These are phyloP conservation scores for Corythornis vintsioides DNA, from an alignment of 2,113 vertebrate genomes.

Conservation along the genomic window DNA sequence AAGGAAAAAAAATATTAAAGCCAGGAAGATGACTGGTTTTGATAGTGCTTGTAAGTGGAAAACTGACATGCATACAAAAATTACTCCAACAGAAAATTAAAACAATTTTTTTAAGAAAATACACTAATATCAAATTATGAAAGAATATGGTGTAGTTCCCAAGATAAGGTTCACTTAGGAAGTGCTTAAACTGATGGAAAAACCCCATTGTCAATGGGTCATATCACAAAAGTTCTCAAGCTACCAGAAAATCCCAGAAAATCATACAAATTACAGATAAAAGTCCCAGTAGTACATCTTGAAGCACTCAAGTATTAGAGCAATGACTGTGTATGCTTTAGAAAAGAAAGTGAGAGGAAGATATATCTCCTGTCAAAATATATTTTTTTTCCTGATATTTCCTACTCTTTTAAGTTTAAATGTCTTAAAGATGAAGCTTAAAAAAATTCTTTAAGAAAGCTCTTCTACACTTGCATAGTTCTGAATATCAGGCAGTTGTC, in stretches of 20 bases:
- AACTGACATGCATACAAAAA: not conserved
- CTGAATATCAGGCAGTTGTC: not conserved
- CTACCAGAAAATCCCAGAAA: constrained; percentile 16
- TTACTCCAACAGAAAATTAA: not conserved
- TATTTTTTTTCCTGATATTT: not conserved
- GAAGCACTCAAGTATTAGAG: constrained; percentile 1
- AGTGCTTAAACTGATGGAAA: not conserved
- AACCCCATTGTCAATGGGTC: constrained; percentile 4
- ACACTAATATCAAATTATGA: not conserved
- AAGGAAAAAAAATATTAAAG: not conserved
- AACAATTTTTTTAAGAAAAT: constrained; percentile 9
- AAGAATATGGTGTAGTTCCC: not conserved
- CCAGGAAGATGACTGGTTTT: not conserved
- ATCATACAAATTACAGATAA: not conserved
- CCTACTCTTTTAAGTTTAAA: not conserved
- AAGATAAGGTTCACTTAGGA: constrained; percentile 14
- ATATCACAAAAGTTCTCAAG: not conserved
- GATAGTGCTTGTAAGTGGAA: not conserved
- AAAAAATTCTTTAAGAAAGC: not conserved
- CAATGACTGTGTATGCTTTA: not conserved
- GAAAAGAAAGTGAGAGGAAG: not conserved
- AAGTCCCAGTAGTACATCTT: constrained; percentile 1
- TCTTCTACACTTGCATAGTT: not conserved
- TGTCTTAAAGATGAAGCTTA: not conserved
- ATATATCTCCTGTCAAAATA: constrained; percentile 20